Percentiles rank a stretch among this genome's conserved stretches.
Conservation (phyloP, 2,797 vertebrate species). For the Ara ararauna region DNA sequence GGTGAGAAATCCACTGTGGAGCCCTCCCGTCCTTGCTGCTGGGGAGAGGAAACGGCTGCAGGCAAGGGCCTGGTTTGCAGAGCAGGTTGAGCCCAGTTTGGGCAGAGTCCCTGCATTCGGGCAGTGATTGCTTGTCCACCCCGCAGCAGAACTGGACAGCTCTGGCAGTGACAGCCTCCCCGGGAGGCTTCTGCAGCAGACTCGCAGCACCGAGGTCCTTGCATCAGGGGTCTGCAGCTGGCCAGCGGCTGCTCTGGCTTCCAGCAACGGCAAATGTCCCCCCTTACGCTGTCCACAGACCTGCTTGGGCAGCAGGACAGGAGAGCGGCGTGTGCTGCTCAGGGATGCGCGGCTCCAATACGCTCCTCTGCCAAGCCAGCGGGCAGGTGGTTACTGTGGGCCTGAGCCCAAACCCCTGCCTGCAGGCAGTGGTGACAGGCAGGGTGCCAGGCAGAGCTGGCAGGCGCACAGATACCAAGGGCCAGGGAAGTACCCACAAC, state of each 20-base stretch:
- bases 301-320: neutral
- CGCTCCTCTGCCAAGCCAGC: no score
- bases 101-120: neutral
- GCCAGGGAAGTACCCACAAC: neutral
- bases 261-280: neutral
- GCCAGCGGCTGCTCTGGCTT: neutral
- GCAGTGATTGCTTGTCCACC: neutral
- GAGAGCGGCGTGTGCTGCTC: rapidly evolving
- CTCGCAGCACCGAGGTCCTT: neutral
- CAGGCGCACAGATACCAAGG: rapidly evolving
- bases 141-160: rapidly evolving
- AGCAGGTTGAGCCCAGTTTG: neutral
- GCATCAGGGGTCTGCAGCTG: neutral
- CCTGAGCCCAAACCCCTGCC: neutral
- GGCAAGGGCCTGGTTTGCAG: neutral
- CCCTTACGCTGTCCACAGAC: no score
- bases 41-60: neutral
- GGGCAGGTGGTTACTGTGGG: neutral
- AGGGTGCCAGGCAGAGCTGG: neutral
- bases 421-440: neutral
- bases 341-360: rapidly evolving
- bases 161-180: neutral
- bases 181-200: neutral
- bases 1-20: neutral
- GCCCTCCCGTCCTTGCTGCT: rapidly evolving